Percentiles rank a stretch among this genome's conserved stretches.
Conservation (phyloP, 2,113 vertebrate species). For the Piprites chloris region DNA sequence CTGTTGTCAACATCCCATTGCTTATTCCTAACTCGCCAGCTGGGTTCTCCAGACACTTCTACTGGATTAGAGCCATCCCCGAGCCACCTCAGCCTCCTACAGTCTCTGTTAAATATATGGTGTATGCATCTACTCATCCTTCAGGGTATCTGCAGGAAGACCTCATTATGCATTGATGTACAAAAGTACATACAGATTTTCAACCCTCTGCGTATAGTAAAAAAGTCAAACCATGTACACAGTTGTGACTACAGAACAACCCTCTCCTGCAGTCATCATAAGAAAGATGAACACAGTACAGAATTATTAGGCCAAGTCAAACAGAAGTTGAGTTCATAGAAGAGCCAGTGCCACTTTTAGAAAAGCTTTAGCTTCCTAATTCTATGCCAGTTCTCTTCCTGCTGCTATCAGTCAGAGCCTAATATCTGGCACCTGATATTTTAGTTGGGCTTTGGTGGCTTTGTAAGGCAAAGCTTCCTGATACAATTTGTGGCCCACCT, state of each 20-base stretch:
- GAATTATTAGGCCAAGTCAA: neutral
- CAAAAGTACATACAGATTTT: neutral
- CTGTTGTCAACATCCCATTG: neutral
- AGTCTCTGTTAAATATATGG: neutral
- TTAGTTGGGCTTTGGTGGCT: neutral
- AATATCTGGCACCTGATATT: neutral
- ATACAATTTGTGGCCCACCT: neutral
- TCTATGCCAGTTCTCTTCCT: neutral
- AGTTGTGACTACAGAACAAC: neutral
- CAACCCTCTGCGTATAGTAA: fast-evolving
- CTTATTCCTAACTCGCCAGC: neutral
- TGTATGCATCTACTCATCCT: too few relatives aligned
- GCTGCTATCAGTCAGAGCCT: neutral
- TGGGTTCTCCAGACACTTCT: neutral
- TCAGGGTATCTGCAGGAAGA: neutral
- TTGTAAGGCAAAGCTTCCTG: neutral
- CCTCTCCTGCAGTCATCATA: neutral
- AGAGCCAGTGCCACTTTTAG: neutral
- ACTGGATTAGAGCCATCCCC: neutral
- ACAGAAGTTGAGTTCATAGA: neutral
- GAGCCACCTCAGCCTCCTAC: neutral
- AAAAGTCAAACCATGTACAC: neutral
- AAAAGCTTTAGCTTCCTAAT: neutral
- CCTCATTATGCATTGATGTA: neutral
- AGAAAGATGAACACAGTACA: neutral